Evolutionary conservation across 2,113 vertebrate genomes (phyloP).

Genomic region (Cochlearius cochlearius): DNA sequence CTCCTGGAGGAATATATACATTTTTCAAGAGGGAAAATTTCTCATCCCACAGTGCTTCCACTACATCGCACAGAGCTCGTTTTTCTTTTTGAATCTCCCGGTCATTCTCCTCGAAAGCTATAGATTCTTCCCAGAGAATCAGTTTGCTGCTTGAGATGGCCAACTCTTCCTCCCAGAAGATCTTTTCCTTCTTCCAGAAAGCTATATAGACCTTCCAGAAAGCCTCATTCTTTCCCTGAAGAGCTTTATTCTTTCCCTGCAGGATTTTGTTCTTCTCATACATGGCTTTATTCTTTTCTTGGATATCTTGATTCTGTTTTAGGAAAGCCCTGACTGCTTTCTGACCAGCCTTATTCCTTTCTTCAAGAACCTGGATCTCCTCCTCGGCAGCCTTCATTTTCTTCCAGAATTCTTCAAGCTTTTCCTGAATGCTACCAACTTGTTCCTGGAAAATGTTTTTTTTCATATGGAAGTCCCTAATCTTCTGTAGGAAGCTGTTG

Average conservation of each 20-base stretch:
- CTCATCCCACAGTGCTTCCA: not conserved
- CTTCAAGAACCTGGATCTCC: not conserved
- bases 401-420: not conserved
- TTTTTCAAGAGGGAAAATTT: not conserved
- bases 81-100: not conserved
- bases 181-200: slow-evolving; percentile 3
- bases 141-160: not conserved
- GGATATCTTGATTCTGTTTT: not conserved
- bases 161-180: slow-evolving; percentile 1
- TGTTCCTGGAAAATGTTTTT: not conserved
- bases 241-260: not conserved
- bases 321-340: not conserved
- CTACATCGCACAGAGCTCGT: not conserved
- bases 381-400: not conserved
- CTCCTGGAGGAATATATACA: not conserved
- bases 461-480: not conserved
- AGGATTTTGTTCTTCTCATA: not conserved
- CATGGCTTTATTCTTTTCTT: not conserved
- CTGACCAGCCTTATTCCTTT: not conserved
- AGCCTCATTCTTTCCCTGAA: not conserved
- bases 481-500: not conserved
- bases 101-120: not conserved
- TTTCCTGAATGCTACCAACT: not conserved
- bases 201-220: not conserved
- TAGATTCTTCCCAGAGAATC: not conserved